Base-by-base conservation (phyloP, 2,113 vertebrate genomes). In the Hassar affinis region DNA sequence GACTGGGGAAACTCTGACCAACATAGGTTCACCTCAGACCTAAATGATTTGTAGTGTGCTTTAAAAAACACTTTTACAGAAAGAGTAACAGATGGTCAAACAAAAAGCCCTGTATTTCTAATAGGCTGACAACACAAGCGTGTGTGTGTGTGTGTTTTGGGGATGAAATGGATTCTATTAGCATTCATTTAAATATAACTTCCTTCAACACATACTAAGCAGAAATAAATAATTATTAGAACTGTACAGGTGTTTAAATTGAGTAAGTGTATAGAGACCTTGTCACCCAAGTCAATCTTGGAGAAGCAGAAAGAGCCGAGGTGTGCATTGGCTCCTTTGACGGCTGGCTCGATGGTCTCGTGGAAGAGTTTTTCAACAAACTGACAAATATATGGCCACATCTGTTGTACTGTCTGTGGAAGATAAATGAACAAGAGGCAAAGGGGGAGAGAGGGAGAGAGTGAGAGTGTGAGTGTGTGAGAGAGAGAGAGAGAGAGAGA, bases 301-400 rank as follows among this genome's bases (percentile, higher is more conserved):
- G 96, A 96, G 91, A 99, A 99, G 86, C 94, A 95, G 92, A 99
- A 99, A 87, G 96, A 94, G 88, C 94, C 94, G 35, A 99, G 96
- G 80, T 98, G 95, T 18, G 95, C 88, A 90, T 96, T 95, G 42
- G 96, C 96, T n/a, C 93, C 95, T 91, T 95, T 93, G 59, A 99
- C 96, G 1, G 97, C 96, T 8, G 98, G 98, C 86, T 98, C 97
- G 88, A 99, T 98, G 64, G 96, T 98, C 83, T 99, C 98, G 78
- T 95, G 92, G 88, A 99, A 98, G 81, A 99, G 90, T 85, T 99
- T 99, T 90, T 98, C 97, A 88, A 98, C 95, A 88, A 99, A 99
- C 76, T 99, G 97, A 85, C 95, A 97, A 91, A 99, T 97, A 87
- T 97, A 99, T 59, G 98, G 98, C 98, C 97, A 99, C 97, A 99